Percentiles rank a stretch among this genome's conserved stretches.
These are phyloP conservation scores for Heptranchias perlo DNA, from an alignment of 2,113 vertebrate species.

Conservation along the genomic window DNA sequence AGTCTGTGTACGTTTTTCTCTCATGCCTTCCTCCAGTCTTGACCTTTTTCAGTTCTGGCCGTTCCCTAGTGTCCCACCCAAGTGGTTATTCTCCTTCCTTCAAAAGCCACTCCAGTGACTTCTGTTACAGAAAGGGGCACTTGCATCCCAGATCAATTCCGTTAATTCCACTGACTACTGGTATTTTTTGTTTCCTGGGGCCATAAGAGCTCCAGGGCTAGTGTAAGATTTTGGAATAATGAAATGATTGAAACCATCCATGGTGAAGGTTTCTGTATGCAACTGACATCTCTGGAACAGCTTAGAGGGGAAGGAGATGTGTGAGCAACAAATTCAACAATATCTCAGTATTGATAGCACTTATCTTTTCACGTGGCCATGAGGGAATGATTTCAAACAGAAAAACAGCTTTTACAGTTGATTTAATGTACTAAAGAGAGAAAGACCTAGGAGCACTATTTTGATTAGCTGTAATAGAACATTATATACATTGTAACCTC, in stretches of 20 bases:
- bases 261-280: neutral
- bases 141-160: neutral
- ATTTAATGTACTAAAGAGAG: neutral
- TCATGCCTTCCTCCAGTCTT: neutral
- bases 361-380: neutral
- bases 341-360: neutral
- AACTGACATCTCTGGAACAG: neutral
- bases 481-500: neutral
- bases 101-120: neutral
- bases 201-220: neutral
- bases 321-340: neutral
- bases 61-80: neutral
- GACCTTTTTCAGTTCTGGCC: neutral
- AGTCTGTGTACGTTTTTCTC: neutral
- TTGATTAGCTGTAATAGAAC: neutral
- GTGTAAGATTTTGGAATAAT: neutral
- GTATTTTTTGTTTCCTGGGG: too few relatives aligned
- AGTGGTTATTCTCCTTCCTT: neutral
- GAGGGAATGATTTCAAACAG: neutral
- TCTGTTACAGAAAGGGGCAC: neutral
- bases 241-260: neutral
- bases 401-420: neutral
- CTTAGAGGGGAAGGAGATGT: neutral
- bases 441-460: neutral
- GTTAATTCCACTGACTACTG: neutral